Evolutionary conservation across 2,113 vertebrate species (phyloP).

Genomic region (Camelus bactrianus): DNA sequence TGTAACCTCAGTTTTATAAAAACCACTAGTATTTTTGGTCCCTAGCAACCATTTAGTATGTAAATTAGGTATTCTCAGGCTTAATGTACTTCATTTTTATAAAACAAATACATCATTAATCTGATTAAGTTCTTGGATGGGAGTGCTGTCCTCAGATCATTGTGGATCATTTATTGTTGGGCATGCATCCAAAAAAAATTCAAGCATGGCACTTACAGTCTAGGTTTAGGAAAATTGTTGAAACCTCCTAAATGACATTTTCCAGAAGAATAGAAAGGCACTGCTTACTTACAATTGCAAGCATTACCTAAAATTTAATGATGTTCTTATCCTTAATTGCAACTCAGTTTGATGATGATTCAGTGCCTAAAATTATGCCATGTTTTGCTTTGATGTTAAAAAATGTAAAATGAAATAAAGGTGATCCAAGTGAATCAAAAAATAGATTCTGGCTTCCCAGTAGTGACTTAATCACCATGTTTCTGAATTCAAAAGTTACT

Average conservation of each 20-base stretch:
- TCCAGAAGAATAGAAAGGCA: slow-evolving; percentile 82
- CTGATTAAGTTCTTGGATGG: slow-evolving; percentile 94
- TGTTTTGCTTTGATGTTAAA: slow-evolving; percentile 80
- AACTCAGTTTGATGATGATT: slow-evolving; percentile 84
- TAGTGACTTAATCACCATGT: slow-evolving; percentile 69
- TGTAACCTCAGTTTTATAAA: slow-evolving; percentile 86
- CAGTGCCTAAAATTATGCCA: slow-evolving; percentile 80
- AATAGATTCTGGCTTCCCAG: slow-evolving; percentile 72
- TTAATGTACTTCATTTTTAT: slow-evolving; percentile 94
- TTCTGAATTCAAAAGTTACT: slow-evolving; percentile 58
- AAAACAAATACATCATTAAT: slow-evolving; percentile 96
- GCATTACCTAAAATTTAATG: slow-evolving; percentile 85
- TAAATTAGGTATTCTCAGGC: slow-evolving; percentile 89
- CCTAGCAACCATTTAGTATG: slow-evolving; percentile 89
- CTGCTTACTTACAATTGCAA: slow-evolving; percentile 78
- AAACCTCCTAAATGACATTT: slow-evolving; percentile 84
- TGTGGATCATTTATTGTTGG: slow-evolving; percentile 90
- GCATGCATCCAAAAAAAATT: slow-evolving; percentile 89
- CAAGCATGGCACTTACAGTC: slow-evolving; percentile 87
- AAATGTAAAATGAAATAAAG: slow-evolving; percentile 79
- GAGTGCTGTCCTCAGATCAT: slow-evolving; percentile 90
- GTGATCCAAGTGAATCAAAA: slow-evolving; percentile 73
- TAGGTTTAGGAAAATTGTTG: slow-evolving; percentile 84
- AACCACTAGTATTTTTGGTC: slow-evolving; percentile 85
- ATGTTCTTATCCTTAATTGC: slow-evolving; percentile 86